phyloP scores from a whole-genome alignment of 2,888 invertebrate genomes.

The Eristalis arbustorum region DNA sequence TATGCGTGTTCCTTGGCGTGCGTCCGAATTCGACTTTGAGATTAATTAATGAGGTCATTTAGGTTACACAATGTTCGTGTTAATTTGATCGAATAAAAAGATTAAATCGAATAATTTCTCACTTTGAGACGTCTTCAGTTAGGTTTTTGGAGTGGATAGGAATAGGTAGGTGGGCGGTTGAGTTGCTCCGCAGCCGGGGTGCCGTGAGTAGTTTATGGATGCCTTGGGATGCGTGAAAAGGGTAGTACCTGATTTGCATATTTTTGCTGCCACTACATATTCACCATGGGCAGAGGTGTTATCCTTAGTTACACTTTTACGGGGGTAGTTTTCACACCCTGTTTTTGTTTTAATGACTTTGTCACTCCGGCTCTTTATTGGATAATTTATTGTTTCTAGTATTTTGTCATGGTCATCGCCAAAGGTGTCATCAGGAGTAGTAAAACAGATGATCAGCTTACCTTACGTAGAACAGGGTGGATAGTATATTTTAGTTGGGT shows the following conservation, averaged over 20 bases:
- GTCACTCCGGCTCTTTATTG: slow-evolving; percentile 34
- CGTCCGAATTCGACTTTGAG: slow-evolving; percentile 28
- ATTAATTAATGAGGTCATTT: slow-evolving; percentile 79
- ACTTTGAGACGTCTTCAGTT: slow-evolving; percentile 16
- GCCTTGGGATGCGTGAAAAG: slow-evolving; percentile 34
- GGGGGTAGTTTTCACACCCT: slow-evolving; percentile 38
- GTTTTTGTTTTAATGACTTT: slow-evolving; percentile 31
- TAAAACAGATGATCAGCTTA: neutral
- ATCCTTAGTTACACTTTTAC: neutral
- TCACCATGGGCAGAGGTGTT: neutral
- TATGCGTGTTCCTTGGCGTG: slow-evolving; percentile 22
- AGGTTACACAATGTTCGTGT: slow-evolving; percentile 79
- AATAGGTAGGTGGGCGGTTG: neutral
- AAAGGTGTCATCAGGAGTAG: neutral
- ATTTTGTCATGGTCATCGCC: neutral
- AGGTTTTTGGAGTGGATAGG: neutral
- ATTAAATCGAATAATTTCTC: slow-evolving; percentile 76
- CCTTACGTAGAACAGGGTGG: neutral
- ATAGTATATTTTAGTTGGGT: neutral
- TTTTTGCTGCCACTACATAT: neutral
- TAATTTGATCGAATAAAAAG: slow-evolving; percentile 80
- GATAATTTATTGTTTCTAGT: slow-evolving; percentile 45
- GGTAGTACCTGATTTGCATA: slow-evolving; percentile 43
- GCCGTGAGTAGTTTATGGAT: slow-evolving; percentile 17
- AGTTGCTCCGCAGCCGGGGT: neutral